These are phyloP conservation scores for Euphydryas editha DNA, from an alignment of 2,888 invertebrate genomes.

Conservation along the genomic window DNA sequence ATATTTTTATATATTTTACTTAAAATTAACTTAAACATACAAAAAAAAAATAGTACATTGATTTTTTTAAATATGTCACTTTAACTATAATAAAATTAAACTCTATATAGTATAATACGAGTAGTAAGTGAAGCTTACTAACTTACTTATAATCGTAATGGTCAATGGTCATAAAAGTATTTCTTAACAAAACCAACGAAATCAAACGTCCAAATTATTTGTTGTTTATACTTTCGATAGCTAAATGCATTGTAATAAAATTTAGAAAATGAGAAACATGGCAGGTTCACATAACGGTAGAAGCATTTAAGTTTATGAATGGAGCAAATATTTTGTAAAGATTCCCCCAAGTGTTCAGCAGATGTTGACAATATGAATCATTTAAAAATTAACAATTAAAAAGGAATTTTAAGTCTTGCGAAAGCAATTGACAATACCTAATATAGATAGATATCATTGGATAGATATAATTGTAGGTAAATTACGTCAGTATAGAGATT, in stretches of 20 bases:
- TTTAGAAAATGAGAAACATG: slow-evolving; percentile 54
- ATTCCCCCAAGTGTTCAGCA: slow-evolving; percentile 49
- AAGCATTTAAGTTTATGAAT: slow-evolving; percentile 59
- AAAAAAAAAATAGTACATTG: too few relatives aligned
- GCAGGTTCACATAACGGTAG: slow-evolving; percentile 62
- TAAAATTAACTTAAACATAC: too few relatives aligned
- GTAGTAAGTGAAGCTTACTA: too few relatives aligned
- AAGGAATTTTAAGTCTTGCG: slow-evolving; percentile 19
- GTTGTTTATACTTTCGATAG: slow-evolving; percentile 16
- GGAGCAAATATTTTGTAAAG: slow-evolving; percentile 47
- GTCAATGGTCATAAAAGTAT: too few relatives aligned
- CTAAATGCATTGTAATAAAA: slow-evolving; percentile 25
- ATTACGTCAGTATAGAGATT: too few relatives aligned
- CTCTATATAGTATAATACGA: too few relatives aligned
- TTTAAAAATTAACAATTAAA: slow-evolving; percentile 37
- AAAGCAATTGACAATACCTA: slow-evolving; percentile 9
- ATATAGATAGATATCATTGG: too few relatives aligned
- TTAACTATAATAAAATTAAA: too few relatives aligned
- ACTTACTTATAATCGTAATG: too few relatives aligned
- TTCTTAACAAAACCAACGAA: neutral
- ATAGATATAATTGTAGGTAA: too few relatives aligned
- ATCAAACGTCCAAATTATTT: neutral
- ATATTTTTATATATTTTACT: too few relatives aligned
- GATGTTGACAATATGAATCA: slow-evolving; percentile 53
- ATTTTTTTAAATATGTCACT: too few relatives aligned